A percentile compares a stretch with the other conserved stretches of the same genome.
These are phyloP conservation scores for Columba guinea DNA, from an alignment of 2,797 vertebrate genomes.

Conservation along the genomic window DNA sequence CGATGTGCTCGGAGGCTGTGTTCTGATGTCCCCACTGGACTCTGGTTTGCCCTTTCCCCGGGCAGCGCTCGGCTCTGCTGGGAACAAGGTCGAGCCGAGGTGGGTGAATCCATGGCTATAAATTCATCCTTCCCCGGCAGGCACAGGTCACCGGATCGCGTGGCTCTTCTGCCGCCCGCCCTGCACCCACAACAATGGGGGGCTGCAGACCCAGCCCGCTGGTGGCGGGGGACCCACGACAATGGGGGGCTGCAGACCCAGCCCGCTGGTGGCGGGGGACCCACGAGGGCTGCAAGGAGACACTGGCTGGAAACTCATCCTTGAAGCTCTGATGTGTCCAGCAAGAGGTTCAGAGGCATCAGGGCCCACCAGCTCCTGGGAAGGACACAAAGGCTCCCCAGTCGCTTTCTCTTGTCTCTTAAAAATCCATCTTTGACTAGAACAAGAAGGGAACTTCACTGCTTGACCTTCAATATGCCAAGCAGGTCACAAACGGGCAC, in stretches of 20 bases:
- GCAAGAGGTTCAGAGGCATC: background rate
- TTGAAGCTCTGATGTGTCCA: background rate
- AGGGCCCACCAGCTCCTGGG: slow-evolving; percentile 27
- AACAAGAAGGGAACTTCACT: background rate
- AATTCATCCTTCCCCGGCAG: background rate
- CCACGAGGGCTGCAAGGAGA: background rate
- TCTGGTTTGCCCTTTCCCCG: background rate
- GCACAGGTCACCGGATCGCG: fast-evolving
- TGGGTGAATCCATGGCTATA: background rate
- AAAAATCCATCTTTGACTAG: slow-evolving; percentile 2
- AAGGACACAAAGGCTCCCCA: background rate
- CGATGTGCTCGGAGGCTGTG: background rate
- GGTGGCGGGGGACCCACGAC: background rate
- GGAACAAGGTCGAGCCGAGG: background rate
- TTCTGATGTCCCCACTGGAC: fast-evolving
- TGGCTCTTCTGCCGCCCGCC: fast-evolving
- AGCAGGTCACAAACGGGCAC: background rate
- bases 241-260: too few relatives aligned
- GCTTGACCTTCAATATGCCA: background rate
- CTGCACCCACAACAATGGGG: fast-evolving
- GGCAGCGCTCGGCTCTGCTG: background rate
- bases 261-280: background rate
- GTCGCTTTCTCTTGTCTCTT: background rate
- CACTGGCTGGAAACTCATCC: background rate
- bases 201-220: background rate